Evolutionary conservation across 92 coral and sea anemone species (phyloP), one percentile per base, ranked within the genome.

Genomic region (Paragorgia papillata): DNA sequence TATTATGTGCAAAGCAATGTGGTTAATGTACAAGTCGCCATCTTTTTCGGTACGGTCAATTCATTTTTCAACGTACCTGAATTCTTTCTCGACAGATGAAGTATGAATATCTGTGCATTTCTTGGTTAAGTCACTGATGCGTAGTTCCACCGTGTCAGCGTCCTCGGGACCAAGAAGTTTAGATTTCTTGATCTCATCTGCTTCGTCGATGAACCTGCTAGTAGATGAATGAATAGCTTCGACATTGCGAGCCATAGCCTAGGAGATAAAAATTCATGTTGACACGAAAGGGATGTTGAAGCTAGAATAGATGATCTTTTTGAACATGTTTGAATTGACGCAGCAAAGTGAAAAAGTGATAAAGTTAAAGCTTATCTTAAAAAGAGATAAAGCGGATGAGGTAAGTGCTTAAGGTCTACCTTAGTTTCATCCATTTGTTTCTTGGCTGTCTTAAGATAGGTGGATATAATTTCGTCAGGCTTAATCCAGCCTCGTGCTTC

Each of bases 341-440:
- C n/a, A n/a, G n/a, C n/a, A n/a, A n/a, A n/a, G n/a, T n/a, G n/a
- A n/a, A n/a, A n/a, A n/a, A n/a, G n/a, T n/a, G n/a, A n/a, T n/a
- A n/a, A n/a, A n/a, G n/a, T n/a, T n/a, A n/a, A n/a, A n/a, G n/a
- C n/a, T n/a, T n/a, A n/a, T n/a, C n/a, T n/a, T n/a, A n/a, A n/a
- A n/a, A n/a, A n/a, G n/a, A n/a, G n/a, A n/a, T n/a, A n/a, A n/a
- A n/a, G n/a, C n/a, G n/a, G n/a, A n/a, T n/a, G n/a, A n/a, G n/a
- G n/a, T n/a, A n/a, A n/a, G 10, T 57, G 9, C 3, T 21, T 28
- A 19, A 57, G 25, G 12, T 57, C 4, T 32, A 91, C 98, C 97
- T 94, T 89, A 31, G 90, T 96, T 29, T 86, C 95, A 0, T 87
- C 92, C 56, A 86, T 67, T 53, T 94, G 97, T 20, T 89, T 30